phyloP scores from a whole-genome alignment of 1,140 invertebrate species.

The Dendroctonus ponderosae region DNA sequence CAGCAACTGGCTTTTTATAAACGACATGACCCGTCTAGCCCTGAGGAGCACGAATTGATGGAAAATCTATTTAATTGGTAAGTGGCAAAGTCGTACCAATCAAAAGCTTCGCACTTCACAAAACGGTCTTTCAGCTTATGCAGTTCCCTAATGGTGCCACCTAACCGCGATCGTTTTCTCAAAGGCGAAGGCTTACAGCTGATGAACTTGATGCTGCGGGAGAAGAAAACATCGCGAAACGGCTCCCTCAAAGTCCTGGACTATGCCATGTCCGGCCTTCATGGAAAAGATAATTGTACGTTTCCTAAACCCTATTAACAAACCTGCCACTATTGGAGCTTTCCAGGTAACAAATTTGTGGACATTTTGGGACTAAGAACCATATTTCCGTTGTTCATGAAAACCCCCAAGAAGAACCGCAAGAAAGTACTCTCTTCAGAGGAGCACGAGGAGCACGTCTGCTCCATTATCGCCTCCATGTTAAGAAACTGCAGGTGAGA shows the following conservation, averaged over 20 bases:
- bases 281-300: conserved; percentile 71
- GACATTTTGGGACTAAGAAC: conserved; percentile 96
- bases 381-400: conserved; percentile 98
- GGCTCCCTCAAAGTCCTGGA: conserved; percentile 96
- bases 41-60: conserved; percentile 97
- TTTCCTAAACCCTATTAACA: neutral
- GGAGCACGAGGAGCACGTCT: conserved; percentile 94
- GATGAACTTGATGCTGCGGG: conserved; percentile 95
- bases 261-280: conserved; percentile 89
- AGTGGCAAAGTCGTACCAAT: no score
- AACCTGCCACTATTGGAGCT: neutral
- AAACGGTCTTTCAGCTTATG: conserved; percentile 61
- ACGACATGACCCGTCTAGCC: conserved; percentile 83
- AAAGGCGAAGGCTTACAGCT: conserved; percentile 93
- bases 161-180: conserved; percentile 90
- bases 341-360: conserved; percentile 87
- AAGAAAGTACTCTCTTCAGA: conserved; percentile 73
- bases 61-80: conserved; percentile 93
- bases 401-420: conserved; percentile 87
- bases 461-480: conserved; percentile 92
- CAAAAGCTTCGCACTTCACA: no score
- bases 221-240: conserved; percentile 95
- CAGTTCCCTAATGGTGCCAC: conserved; percentile 82
- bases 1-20: conserved; percentile 96
- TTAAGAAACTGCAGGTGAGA: conserved; percentile 76